A percentile compares a stretch with the other conserved stretches of the same genome.
phyloP scores from a whole-genome alignment of 2,113 vertebrate species.

The Arizona elegans region DNA sequence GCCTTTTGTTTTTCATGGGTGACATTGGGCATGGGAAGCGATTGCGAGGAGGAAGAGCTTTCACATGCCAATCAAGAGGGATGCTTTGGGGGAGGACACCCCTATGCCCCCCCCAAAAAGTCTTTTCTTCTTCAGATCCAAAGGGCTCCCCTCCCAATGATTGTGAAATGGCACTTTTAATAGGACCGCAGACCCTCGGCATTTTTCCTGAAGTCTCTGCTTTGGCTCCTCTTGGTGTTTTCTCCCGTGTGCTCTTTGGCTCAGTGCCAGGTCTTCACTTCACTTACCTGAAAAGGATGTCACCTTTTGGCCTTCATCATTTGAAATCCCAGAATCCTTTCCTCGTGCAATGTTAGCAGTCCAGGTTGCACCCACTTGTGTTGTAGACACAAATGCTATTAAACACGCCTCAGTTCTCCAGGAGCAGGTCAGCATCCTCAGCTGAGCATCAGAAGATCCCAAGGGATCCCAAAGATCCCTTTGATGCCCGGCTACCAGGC shows the following conservation, averaged over 20 bases:
- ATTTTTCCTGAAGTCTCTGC: conserved; percentile 27
- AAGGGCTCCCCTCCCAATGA: background rate
- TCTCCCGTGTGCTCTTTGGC: background rate
- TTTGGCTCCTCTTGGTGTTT: conserved; percentile 18
- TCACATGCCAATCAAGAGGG: background rate
- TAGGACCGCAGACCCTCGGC: background rate
- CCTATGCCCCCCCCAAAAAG: background rate
- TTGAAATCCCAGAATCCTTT: background rate
- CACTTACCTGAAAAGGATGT: background rate
- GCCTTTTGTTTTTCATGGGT: background rate
- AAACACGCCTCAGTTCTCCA: background rate
- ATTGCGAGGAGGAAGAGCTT: too few species aligned
- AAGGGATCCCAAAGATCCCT: background rate
- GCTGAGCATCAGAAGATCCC: background rate
- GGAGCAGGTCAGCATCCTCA: background rate
- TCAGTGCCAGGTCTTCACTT: background rate
- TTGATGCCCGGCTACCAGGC: background rate
- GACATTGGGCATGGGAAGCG: background rate
- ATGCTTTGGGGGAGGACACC: background rate
- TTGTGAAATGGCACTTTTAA: background rate
- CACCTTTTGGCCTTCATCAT: background rate
- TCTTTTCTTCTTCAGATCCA: background rate
- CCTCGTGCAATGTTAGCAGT: background rate
- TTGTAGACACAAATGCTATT: background rate
- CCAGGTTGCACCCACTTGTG: background rate